Conservation (phyloP, 2,797 vertebrate genomes). For the Cossypha caffra region DNA sequence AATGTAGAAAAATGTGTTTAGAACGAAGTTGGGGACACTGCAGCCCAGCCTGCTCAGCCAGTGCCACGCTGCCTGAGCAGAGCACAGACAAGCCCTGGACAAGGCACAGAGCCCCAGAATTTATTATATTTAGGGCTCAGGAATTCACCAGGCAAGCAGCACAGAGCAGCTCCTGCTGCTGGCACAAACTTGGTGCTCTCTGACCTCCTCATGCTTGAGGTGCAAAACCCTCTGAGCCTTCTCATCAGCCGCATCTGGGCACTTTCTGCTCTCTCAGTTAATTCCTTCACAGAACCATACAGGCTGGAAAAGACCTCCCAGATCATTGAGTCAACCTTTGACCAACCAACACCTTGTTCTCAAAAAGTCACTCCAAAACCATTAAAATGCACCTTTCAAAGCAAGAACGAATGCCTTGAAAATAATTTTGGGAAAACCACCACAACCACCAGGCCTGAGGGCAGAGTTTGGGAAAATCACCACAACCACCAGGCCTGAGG, state of each 20-base stretch:
- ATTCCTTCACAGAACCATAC: neutral
- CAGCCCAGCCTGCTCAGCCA: neutral
- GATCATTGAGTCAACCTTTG: fast-evolving
- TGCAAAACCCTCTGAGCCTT: neutral
- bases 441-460: fast-evolving
- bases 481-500: fast-evolving
- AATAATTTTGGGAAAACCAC: neutral
- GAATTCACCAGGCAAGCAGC: neutral
- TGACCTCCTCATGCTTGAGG: neutral
- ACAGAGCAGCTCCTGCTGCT: neutral
- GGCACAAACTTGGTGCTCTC: neutral
- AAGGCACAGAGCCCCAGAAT: neutral
- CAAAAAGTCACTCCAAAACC: neutral
- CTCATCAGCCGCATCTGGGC: neutral
- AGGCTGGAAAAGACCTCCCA: neutral
- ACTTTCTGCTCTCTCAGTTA: neutral
- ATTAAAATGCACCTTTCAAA: neutral
- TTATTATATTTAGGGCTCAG: neutral
- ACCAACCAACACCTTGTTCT: neutral
- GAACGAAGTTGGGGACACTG: neutral
- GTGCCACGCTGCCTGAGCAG: too few species aligned
- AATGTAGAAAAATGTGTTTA: fast-evolving
- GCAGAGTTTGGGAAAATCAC: neutral
- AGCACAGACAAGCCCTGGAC: neutral
- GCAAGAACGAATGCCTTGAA: neutral